Evolutionary conservation across 2,797 vertebrate species (phyloP), one percentile per base, ranked within the genome.

Genomic region (Anomalospiza imberbis): DNA sequence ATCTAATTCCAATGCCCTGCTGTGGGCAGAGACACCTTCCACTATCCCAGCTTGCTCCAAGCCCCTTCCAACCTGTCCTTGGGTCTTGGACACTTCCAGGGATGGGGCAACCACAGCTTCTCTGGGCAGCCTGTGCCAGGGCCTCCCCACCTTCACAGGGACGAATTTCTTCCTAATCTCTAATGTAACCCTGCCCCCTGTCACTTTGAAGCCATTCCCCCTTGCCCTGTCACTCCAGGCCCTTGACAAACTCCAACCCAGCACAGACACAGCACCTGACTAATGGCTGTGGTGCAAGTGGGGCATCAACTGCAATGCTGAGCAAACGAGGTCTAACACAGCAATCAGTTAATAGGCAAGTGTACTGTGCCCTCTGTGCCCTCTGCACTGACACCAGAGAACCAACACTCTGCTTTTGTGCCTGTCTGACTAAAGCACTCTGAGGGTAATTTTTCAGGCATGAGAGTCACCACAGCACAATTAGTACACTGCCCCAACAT

Each of bases 301-400:
- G 28, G 45, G n/a, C 47, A 60, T 84, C 22, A 45, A 6, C 50
- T 31, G 40, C 14, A 5, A 8, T 0, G 2, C 28, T 51, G 53
- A 80, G 38, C 58, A 45, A 80, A 53, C 0, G 2, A 73, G 60
- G 36, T 65, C 62, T 51, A 62, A 53, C 12, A 13, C 8, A 57
- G 55, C 0, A 1, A 17, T 38, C 38, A 20, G 53, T 6, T 25
- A 53, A 53, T 0, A 17, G 48, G 0, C 21, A 42, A 14, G 25
- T 9, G 25, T 12, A 3, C 40, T 10, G 29, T 22, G 70, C 66
- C 61, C 42, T 3, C 47, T 7, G 24, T 26, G 29, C 48, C 66
- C 61, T 47, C 85, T 32, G 22, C 21, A 2, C 32, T 5, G 8
- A 21, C 48, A 9, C 32, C 2, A 10, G 28, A 13, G 45, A 88